phyloP scores from a whole-genome alignment of 1,140 invertebrate species.

The Helicoverpa zea region DNA sequence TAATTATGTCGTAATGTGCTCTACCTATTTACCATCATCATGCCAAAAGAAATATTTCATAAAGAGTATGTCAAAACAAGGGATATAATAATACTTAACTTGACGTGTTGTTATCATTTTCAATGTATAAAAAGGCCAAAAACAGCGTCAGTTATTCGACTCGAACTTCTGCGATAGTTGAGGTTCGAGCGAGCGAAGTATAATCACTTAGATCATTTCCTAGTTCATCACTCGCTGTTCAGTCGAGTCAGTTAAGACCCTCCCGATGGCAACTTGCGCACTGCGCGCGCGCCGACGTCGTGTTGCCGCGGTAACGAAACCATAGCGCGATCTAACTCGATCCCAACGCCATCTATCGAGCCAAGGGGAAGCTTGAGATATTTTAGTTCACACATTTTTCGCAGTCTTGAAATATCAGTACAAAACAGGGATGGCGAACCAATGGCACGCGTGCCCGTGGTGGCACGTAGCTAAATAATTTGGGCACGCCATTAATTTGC shows the following conservation, averaged over 20 bases:
- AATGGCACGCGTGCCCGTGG: too few relatives aligned
- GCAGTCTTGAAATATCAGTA: too few relatives aligned
- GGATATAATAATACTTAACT: too few relatives aligned
- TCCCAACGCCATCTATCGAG: constrained; percentile 26
- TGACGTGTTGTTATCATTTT: not conserved
- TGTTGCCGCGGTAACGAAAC: constrained; percentile 16
- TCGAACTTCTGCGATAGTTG: constrained; percentile 54
- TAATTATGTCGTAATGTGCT: too few relatives aligned
- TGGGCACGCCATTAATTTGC: too few relatives aligned
- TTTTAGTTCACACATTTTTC: too few relatives aligned
- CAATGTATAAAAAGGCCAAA: constrained; percentile 56
- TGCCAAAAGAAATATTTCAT: too few relatives aligned
- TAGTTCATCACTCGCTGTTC: constrained; percentile 76
- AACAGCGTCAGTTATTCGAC: constrained; percentile 61
- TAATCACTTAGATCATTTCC: constrained; percentile 74
- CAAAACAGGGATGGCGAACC: too few relatives aligned
- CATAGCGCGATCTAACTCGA: constrained; percentile 22
- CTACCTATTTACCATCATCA: too few relatives aligned
- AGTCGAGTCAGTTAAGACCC: constrained; percentile 82
- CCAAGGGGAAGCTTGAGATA: not conserved
- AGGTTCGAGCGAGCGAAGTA: constrained; percentile 45
- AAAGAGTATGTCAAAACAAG: too few relatives aligned
- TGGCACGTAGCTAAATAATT: too few relatives aligned
- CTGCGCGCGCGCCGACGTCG: not conserved
- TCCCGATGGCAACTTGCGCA: constrained; percentile 70